These are phyloP conservation scores for Dynastes hyllus DNA, from an alignment of 2,888 invertebrate species.

Conservation along the genomic window DNA sequence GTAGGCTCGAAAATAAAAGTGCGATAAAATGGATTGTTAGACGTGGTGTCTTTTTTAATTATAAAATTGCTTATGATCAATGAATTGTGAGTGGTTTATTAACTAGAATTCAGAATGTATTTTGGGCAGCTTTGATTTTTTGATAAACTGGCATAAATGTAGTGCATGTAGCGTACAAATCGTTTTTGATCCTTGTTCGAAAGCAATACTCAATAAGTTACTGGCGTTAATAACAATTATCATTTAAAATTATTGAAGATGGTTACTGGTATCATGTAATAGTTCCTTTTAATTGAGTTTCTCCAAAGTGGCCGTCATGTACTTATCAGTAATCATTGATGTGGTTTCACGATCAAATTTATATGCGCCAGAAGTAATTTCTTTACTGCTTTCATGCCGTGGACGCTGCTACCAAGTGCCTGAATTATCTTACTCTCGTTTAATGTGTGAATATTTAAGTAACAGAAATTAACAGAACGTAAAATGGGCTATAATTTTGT, in stretches of 20 bases:
- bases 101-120: no score
- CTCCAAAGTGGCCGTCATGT: slow-evolving; percentile 23
- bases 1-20: no score
- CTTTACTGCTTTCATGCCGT: background rate
- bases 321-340: slow-evolving; percentile 32
- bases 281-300: slow-evolving; percentile 32
- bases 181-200: no score
- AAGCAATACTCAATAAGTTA: slow-evolving; percentile 10
- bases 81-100: no score
- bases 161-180: no score
- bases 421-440: slow-evolving; percentile 39
- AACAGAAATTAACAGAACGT: slow-evolving; percentile 43
- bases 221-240: slow-evolving; percentile 16
- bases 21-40: no score
- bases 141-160: no score
- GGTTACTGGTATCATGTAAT: slow-evolving; percentile 27
- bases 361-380: slow-evolving; percentile 10
- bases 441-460: slow-evolving; percentile 47
- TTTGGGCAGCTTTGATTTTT: no score
- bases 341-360: slow-evolving; percentile 7
- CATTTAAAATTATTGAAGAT: slow-evolving; percentile 22
- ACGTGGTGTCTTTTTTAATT: no score
- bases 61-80: no score
- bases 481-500: slow-evolving; percentile 35
- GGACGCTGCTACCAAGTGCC: background rate